Evolutionary conservation across 2,113 vertebrate genomes (phyloP).

Genomic region (Piprites chloris): DNA sequence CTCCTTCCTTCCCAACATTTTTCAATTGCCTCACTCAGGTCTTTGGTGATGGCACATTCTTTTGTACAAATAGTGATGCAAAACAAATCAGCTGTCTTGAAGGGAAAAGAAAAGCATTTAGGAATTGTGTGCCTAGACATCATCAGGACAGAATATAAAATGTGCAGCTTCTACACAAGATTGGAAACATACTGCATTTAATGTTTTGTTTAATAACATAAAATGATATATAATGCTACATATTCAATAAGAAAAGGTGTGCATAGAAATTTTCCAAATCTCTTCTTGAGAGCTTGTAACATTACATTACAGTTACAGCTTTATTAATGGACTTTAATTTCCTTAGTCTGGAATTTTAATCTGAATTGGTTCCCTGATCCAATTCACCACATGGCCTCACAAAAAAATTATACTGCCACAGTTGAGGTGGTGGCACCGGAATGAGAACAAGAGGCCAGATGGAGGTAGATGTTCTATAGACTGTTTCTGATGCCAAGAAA

Average conservation of each 20-base stretch:
- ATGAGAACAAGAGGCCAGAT: neutral
- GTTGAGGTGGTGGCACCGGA: neutral
- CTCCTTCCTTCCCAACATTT: neutral
- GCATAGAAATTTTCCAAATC: conserved; percentile 39
- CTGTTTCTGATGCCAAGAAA: neutral
- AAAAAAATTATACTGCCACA: neutral
- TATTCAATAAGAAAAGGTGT: conserved; percentile 32
- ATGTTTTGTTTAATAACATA: conserved; percentile 8
- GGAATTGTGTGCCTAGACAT: neutral
- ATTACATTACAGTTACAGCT: neutral
- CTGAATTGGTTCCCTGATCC: neutral
- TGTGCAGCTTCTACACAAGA: neutral
- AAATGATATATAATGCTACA: neutral
- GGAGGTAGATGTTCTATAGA: neutral
- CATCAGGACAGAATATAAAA: neutral
- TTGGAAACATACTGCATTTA: neutral
- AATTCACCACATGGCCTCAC: conserved; percentile 3
- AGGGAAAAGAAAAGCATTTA: neutral
- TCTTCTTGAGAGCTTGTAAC: neutral
- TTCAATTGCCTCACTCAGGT: neutral
- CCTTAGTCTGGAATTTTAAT: conserved; percentile 47
- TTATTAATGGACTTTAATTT: conserved; percentile 51
- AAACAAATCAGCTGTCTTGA: neutral
- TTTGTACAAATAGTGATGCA: neutral
- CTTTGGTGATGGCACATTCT: neutral